Evolutionary conservation across 2,113 vertebrate species (phyloP), one percentile per base, ranked within the genome.

Genomic region (Athene noctua): DNA sequence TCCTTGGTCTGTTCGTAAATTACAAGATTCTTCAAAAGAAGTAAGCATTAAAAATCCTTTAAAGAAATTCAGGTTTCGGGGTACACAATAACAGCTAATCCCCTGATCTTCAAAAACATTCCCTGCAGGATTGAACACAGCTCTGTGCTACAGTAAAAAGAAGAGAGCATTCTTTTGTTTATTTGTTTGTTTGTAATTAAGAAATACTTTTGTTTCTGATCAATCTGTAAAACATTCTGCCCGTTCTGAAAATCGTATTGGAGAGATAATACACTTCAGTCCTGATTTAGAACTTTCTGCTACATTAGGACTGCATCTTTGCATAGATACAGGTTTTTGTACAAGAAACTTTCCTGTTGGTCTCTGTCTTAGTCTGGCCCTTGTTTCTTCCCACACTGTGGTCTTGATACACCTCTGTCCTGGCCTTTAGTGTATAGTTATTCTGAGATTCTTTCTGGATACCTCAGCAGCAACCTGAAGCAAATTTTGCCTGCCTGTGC

Each of bases 401-500:
- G 4, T 81, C 23, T 44, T 42, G n/a, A 20, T 34, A 47, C 4
- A 46, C 3, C 7, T 54, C 23, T 47, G 3, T 14, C 27, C 36
- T 49, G 7, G 15, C 8, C 38, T 78, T 67, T 65, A 67, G 12
- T 8, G 20, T 13, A 5, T 4, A 44, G 46, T 21, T 80, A 22
- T 32, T 70, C 12, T 0, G 1, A 65, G 6, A 46, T 5, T 62
- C 17, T 23, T 80, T 86, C 32, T 7, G 5, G 27, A 29, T 29
- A 47, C 6, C 12, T 51, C 11, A 16, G 29, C 38, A 81, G 26
- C n/a, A 92, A 71, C 51, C 30, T 61, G 83, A 89, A 89, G 7
- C 4, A 79, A 87, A 42, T 26, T 52, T n/a, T 0, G 0, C 32
- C 54, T 62, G 6, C 6, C 14, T n/a, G 18, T 1, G 1, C 38